Evolutionary conservation across 2,888 invertebrate species (phyloP).

Genomic region (Leucozona laternaria): DNA sequence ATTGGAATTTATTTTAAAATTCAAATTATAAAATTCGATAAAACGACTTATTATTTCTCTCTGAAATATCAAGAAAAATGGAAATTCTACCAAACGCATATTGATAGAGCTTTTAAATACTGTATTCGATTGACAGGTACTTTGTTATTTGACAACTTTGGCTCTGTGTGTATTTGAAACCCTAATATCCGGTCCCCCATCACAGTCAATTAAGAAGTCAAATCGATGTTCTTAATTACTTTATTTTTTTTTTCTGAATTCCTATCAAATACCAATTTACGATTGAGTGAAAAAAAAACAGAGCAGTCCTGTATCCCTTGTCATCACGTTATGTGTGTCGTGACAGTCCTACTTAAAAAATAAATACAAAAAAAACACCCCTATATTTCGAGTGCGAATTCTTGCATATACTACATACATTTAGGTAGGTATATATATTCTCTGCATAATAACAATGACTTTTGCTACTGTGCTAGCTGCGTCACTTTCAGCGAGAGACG

Average conservation of each 20-base stretch:
- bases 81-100: neutral
- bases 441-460: slow-evolving; percentile 10
- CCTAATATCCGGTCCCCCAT: slow-evolving; percentile 18
- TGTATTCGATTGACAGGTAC: neutral
- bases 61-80: too few relatives aligned
- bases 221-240: slow-evolving; percentile 17
- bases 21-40: too few relatives aligned
- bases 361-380: slow-evolving; percentile 1
- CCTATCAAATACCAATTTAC: slow-evolving; percentile 17
- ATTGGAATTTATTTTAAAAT: too few relatives aligned
- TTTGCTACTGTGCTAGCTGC: slow-evolving; percentile 4
- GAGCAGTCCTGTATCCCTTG: neutral
- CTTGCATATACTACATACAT: neutral
- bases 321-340: neutral
- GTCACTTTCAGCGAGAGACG: slow-evolving; percentile 15
- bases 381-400: neutral
- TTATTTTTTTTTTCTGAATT: slow-evolving; percentile 16
- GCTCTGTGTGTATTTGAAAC: slow-evolving; percentile 3
- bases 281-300: neutral
- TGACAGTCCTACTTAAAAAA: neutral
- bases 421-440: neutral
- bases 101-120: neutral
- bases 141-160: neutral
- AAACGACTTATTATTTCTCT: too few relatives aligned
- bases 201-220: slow-evolving; percentile 7